phyloP scores from a whole-genome alignment of 1,140 invertebrate species.

The Diuraphis noxia region DNA sequence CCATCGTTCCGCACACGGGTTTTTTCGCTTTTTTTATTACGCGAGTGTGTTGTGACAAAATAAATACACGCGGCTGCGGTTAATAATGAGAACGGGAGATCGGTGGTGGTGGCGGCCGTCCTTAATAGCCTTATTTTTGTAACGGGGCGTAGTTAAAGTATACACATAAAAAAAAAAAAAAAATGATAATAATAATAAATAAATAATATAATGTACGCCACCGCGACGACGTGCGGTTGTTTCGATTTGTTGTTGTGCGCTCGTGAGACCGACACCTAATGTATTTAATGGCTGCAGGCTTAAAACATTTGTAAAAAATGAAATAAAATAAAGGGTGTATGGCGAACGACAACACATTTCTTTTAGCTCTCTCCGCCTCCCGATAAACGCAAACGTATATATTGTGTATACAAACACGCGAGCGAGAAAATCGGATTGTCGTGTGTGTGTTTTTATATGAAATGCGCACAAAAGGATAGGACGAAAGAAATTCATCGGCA shows the following conservation, averaged over 20 bases:
- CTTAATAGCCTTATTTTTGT: constrained; percentile 49
- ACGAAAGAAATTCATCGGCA: constrained; percentile 21
- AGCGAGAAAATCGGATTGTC: constrained; percentile 12
- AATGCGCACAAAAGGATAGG: constrained; percentile 21
- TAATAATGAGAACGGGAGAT: neutral
- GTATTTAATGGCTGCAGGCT: constrained; percentile 6
- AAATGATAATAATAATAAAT: constrained; percentile 24
- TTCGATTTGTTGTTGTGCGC: constrained; percentile 34
- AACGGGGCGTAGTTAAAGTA: constrained; percentile 20
- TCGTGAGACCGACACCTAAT: constrained; percentile 31
- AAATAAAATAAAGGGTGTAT: neutral
- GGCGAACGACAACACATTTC: constrained; percentile 16
- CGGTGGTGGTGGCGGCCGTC: neutral
- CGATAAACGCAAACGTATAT: neutral
- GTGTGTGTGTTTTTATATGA: neutral
- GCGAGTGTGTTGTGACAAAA: constrained; percentile 49
- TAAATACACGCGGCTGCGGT: constrained; percentile 39
- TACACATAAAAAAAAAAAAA: neutral
- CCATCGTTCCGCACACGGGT: neutral
- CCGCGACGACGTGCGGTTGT: constrained; percentile 12
- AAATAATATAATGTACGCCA: constrained; percentile 6
- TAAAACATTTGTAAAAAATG: constrained; percentile 11
- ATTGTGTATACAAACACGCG: neutral
- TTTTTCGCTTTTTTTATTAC: neutral
- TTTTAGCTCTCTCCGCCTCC: neutral